Percentiles rank a stretch among this genome's conserved stretches.
Conservation (phyloP, 2,113 vertebrate species). For the Melanotaenia duboulayi region DNA sequence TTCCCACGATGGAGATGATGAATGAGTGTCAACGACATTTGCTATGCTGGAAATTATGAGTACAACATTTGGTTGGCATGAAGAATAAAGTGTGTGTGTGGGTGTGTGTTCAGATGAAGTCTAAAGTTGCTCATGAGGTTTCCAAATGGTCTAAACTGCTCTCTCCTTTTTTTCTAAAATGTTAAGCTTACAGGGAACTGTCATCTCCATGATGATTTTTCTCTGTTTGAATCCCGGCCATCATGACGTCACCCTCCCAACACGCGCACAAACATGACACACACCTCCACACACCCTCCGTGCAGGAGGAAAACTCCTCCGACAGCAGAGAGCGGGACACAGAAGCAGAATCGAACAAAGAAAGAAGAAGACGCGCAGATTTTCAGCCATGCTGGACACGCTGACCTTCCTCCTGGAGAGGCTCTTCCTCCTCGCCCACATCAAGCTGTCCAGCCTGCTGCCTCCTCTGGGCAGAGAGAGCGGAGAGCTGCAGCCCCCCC, state of each 20-base stretch:
- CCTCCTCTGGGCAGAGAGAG: slow-evolving; percentile 37
- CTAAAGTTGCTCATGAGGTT: too few relatives aligned
- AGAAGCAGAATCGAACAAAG: background rate
- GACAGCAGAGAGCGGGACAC: background rate
- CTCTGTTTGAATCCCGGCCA: too few relatives aligned
- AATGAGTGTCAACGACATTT: slow-evolving; percentile 23
- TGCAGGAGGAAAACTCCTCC: slow-evolving; percentile 1
- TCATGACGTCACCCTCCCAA: too few relatives aligned
- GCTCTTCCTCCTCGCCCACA: slow-evolving; percentile 84
- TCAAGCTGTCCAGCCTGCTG: slow-evolving; percentile 78
- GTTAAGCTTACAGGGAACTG: too few relatives aligned
- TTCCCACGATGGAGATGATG: slow-evolving; percentile 1
- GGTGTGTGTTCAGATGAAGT: background rate
- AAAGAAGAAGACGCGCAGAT: too few relatives aligned
- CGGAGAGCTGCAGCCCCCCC: slow-evolving; percentile 22
- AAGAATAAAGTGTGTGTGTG: background rate
- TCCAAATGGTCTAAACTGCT: background rate
- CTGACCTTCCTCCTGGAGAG: slow-evolving; percentile 87
- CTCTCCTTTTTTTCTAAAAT: too few relatives aligned
- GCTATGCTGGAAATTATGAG: slow-evolving; percentile 41
- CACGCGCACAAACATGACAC: background rate
- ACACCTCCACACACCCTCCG: background rate
- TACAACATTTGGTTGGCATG: background rate
- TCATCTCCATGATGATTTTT: too few relatives aligned
- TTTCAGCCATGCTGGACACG: slow-evolving; percentile 82